Conservation (phyloP, 2,113 vertebrate genomes). For the Rhinoptilus africanus region DNA sequence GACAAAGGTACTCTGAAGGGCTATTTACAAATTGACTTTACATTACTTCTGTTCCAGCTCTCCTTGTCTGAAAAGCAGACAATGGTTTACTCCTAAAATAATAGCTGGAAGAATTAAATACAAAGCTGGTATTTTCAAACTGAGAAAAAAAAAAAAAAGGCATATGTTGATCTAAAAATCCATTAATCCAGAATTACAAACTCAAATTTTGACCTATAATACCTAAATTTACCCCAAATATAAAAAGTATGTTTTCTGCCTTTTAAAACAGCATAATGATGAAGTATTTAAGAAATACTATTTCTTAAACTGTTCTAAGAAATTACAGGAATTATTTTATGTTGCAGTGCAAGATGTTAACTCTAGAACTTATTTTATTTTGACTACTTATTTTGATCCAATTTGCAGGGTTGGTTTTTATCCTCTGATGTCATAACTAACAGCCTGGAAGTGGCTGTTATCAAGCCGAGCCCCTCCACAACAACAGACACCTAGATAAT, state of each 20-base stretch:
- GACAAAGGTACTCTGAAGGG: neutral
- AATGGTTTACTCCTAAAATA: neutral
- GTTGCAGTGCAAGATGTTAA: neutral
- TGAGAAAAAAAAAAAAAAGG: neutral
- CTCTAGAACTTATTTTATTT: neutral
- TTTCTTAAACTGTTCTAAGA: neutral
- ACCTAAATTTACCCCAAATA: neutral
- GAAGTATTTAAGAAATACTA: neutral
- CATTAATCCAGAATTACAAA: neutral
- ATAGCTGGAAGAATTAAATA: neutral
- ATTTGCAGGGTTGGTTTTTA: neutral
- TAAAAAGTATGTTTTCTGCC: neutral
- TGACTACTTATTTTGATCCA: neutral
- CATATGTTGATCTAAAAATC: neutral
- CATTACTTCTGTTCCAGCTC: neutral
- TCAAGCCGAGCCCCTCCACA: neutral
- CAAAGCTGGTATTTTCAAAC: neutral
- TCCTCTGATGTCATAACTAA: neutral
- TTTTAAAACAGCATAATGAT: neutral
- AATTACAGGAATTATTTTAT: neutral
- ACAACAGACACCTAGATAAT: neutral
- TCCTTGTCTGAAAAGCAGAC: neutral
- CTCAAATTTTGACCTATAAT: neutral
- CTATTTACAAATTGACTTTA: neutral
- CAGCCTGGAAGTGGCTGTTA: neutral